phyloP scores from a whole-genome alignment of 2,888 invertebrate genomes.

The Pammene fasciana region DNA sequence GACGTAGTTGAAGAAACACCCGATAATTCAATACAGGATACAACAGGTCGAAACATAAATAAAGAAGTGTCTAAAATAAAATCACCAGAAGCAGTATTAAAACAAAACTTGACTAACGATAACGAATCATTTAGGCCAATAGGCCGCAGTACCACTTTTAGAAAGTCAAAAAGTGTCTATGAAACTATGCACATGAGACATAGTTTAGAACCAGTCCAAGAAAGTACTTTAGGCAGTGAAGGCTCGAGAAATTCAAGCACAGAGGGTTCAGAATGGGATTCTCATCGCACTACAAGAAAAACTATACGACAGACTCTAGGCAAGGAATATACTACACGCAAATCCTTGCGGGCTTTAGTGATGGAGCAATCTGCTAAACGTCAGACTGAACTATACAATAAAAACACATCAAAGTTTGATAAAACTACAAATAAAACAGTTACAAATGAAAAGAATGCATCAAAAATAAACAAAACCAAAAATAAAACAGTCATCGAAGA shows the following conservation, averaged over 20 bases:
- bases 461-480: slow-evolving; percentile 42
- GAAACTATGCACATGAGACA: slow-evolving; percentile 53
- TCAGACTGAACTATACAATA: slow-evolving; percentile 53
- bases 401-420: slow-evolving; percentile 48
- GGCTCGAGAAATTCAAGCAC: slow-evolving; percentile 64
- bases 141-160: slow-evolving; percentile 58
- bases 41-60: slow-evolving; percentile 56
- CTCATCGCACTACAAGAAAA: slow-evolving; percentile 72
- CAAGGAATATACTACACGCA: slow-evolving; percentile 68
- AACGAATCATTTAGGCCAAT: slow-evolving; percentile 55
- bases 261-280: slow-evolving; percentile 76
- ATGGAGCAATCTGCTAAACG: slow-evolving; percentile 74
- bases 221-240: slow-evolving; percentile 59
- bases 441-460: slow-evolving; percentile 49
- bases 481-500: slow-evolving; percentile 14
- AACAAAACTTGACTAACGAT: slow-evolving; percentile 51
- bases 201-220: slow-evolving; percentile 58
- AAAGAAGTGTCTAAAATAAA: slow-evolving; percentile 48
- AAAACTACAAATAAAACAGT: slow-evolving; percentile 12
- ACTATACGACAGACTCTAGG: slow-evolving; percentile 73
- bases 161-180: slow-evolving; percentile 61
- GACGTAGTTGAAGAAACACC: slow-evolving; percentile 45
- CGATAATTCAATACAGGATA: slow-evolving; percentile 57
- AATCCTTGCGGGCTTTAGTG: slow-evolving; percentile 70
- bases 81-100: slow-evolving; percentile 64